A percentile compares a stretch with the other conserved stretches of the same genome.
These are phyloP conservation scores for Argynnis bischoffii DNA, from an alignment of 2,888 invertebrate species.

Conservation along the genomic window DNA sequence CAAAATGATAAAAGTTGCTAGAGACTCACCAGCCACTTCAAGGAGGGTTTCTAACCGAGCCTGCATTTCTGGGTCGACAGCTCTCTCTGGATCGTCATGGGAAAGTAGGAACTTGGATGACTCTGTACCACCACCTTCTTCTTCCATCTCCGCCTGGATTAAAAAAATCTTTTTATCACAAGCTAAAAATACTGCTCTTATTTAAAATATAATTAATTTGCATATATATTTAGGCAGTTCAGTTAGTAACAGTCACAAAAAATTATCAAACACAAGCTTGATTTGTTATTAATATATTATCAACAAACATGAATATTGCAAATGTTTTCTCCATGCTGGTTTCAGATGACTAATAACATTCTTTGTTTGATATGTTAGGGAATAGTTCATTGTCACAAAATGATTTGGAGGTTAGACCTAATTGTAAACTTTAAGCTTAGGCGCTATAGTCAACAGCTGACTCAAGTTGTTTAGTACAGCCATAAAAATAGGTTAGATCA, in stretches of 20 bases:
- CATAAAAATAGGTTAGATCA: constrained; percentile 41
- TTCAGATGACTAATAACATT: constrained; percentile 40
- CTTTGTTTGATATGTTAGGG: constrained; percentile 42
- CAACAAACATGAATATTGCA: constrained; percentile 40
- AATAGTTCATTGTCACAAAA: constrained; percentile 31
- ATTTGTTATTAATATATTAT: constrained; percentile 38
- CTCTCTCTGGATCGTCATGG: constrained; percentile 84
- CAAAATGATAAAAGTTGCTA: constrained; percentile 10
- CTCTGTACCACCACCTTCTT: constrained; percentile 73
- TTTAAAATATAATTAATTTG: constrained; percentile 4
- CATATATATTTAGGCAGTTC: constrained; percentile 6
- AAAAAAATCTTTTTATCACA: neutral
- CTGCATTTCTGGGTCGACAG: constrained; percentile 93
- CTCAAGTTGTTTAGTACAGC: constrained; percentile 13
- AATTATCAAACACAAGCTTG: constrained; percentile 26
- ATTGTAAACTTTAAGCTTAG: constrained; percentile 7
- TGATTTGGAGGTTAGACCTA: constrained; percentile 43
- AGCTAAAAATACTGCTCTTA: neutral
- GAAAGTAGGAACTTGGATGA: constrained; percentile 78
- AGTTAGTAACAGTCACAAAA: constrained; percentile 24
- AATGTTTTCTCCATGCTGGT: constrained; percentile 40
- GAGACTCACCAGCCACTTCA: constrained; percentile 90
- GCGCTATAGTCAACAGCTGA: constrained; percentile 19
- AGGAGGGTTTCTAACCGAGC: constrained; percentile 95
- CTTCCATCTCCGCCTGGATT: constrained; percentile 78